Conservation (phyloP, 2,797 vertebrate genomes). For the Holocentrus rufus region DNA sequence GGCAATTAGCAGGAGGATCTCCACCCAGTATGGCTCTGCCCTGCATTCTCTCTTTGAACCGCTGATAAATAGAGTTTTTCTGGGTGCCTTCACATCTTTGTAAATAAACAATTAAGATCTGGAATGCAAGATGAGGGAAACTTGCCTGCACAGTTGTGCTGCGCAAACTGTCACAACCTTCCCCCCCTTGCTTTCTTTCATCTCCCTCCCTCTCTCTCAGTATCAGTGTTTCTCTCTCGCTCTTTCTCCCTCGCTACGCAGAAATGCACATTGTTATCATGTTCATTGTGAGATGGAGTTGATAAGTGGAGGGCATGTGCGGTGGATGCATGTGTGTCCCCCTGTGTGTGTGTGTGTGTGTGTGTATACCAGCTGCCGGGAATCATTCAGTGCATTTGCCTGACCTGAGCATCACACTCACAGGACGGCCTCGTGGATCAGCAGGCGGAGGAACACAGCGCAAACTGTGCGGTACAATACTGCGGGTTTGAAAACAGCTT, state of each 20-base stretch:
- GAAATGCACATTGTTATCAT: background rate
- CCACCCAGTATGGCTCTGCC: slow-evolving; percentile 58
- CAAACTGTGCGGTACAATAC: too few relatives aligned
- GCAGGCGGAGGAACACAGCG: too few relatives aligned
- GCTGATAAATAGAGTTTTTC: slow-evolving; percentile 40
- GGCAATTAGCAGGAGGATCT: slow-evolving; percentile 56
- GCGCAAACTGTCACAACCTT: slow-evolving; percentile 12
- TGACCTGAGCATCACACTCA: background rate
- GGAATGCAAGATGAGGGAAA: slow-evolving; percentile 51
- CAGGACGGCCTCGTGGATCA: background rate
- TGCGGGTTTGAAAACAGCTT: too few relatives aligned
- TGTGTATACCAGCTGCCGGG: background rate
- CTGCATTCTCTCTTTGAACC: slow-evolving; percentile 60
- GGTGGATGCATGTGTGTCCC: background rate
- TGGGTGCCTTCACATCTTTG: slow-evolving; percentile 31
- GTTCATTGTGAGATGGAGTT: background rate
- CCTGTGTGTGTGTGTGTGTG: background rate
- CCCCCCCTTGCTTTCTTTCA: slow-evolving; percentile 4
- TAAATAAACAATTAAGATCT: slow-evolving; percentile 70
- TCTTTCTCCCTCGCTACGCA: background rate
- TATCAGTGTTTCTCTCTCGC: background rate
- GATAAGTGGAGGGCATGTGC: background rate
- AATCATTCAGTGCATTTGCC: background rate
- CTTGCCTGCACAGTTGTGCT: background rate
- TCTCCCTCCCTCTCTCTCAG: background rate